Evolutionary conservation across 2,113 vertebrate species (phyloP), one percentile per base, ranked within the genome.

Genomic region (Smithornis capensis): DNA sequence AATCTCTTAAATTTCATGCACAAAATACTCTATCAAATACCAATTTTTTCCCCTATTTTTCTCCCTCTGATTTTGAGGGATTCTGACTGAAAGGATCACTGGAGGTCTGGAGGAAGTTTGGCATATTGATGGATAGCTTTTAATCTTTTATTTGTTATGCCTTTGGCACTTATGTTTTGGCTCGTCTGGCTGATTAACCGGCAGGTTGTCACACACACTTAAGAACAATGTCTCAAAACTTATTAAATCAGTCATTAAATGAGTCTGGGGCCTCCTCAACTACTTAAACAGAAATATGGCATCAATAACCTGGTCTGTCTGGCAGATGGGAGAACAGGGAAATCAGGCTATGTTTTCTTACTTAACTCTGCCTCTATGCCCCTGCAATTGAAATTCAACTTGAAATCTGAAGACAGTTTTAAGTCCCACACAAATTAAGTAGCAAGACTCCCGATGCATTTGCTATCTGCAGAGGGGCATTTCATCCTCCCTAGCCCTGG

Each of bases 31-130:
- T n/a, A n/a, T 67, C 21, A 52, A 88, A 53, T 29, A 9, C 24
- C 22, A 10, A 9, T 67, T 81, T 44, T 5, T 0, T 5, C 14
- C 3, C n/a, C 14, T 27, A 21, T 31, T 37, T 40, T 14, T 7
- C 9, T 4, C 12, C 3, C 9, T 33, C 42, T 14, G 64, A 28
- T 4, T 90, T 42, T 67, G 69, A 74, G 62, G 59, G 35, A 68
- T 59, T 79, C 45, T 70, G 63, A 69, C 37, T 83, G 13, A 31
- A 80, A 47, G 37, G 23, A 79, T 29, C 27, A 7, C 25, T 69
- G 70, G 33, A 47, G 17, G 5, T 57, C 50, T 83, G 44, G 35
- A 55, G 52, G n/a, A 89, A 63, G 19, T 33, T 18, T 60, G 59
- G 4, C 3, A 0, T 42, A 16, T 19, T 33, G 25, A 83, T 47